Base-by-base conservation (phyloP, 2,888 invertebrate genomes). In the Morinoia aosen region DNA sequence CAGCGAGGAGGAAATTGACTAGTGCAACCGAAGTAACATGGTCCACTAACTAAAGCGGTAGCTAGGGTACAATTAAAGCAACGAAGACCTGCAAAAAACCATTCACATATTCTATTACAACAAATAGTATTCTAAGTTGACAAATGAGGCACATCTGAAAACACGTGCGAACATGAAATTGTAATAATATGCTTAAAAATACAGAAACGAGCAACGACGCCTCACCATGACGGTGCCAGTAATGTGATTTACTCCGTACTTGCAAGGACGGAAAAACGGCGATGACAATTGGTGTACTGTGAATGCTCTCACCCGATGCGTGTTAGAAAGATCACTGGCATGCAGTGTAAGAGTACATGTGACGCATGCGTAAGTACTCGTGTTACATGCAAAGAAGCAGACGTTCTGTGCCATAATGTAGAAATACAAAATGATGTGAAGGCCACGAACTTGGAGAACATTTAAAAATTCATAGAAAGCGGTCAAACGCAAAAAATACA, bases 31-130 rank as follows among this genome's bases (percentile, higher is more conserved):
- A 58, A 58, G 25, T 88, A 90, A 12, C 56, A 56, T 58, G 88
- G 58, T 19, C 25, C 95, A 91, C 91, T 76, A 91, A 58, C 48
- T 40, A 95, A 57, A 88, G 58, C 88, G 88, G 39, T 76, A 95
- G 33, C 56, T 90, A 88, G 57, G 10, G 58, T 3, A 58, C 61
- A 58, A 88, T 61, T 16, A 76, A 76, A 76, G 61, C 61, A 61
- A 61, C 19, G 33, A 76, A 76, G 25, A 76, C 76, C 76, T 76
- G 76, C 25, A 76, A 76, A 76, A 76, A 76, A 76, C 33, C 76
- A 76, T 76, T 10, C 14, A 33, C 76, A 76, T 19, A 33, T 33
- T 25, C 76, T 33, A 76, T 12, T 61, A 61, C 76, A 25, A 76
- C 48, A 76, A 76, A 76, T 76, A 76, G 16, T 76, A 76, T 33